Percentiles rank a stretch among this genome's conserved stretches.
These are phyloP conservation scores for Gari tellinella DNA, from an alignment of 2,888 invertebrate species.

Conservation along the genomic window DNA sequence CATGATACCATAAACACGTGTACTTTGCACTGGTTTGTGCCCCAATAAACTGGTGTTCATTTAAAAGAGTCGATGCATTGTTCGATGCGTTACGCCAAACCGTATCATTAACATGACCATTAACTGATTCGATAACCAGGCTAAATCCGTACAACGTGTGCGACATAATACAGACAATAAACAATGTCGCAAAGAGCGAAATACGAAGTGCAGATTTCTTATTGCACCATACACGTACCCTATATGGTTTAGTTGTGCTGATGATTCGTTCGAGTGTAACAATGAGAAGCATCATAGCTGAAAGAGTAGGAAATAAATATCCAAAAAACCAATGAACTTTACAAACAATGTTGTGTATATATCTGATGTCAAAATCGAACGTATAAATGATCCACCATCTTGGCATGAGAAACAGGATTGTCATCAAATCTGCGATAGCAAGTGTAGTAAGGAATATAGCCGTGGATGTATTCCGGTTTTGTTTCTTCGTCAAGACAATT, in stretches of 20 bases:
- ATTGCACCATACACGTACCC: slow-evolving; percentile 3
- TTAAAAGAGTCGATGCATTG: no score
- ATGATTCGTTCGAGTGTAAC: slow-evolving; percentile 6
- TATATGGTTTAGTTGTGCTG: slow-evolving; percentile 11
- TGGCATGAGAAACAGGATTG: not conserved
- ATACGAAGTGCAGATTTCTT: not conserved
- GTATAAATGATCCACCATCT: slow-evolving; percentile 16
- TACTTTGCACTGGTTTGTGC: no score
- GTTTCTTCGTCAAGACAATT: not conserved
- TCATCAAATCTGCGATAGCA: slow-evolving; percentile 1
- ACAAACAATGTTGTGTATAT: not conserved
- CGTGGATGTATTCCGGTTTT: slow-evolving; percentile 5
- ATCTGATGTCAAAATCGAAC: slow-evolving; percentile 5
- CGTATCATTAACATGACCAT: no score
- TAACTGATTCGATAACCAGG: no score
- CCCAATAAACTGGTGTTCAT: no score
- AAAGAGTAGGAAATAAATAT: not conserved
- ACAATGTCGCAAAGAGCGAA: not conserved
- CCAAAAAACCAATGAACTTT: slow-evolving; percentile 7
- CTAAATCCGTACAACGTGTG: slow-evolving; percentile 8
- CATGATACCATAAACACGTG: no score
- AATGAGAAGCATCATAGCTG: not conserved
- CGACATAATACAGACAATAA: not conserved
- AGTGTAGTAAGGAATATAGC: slow-evolving; percentile 8
- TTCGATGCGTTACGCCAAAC: no score